These are phyloP conservation scores for Drosophila rufa DNA, from an alignment of 1,140 invertebrate genomes.

Conservation along the genomic window DNA sequence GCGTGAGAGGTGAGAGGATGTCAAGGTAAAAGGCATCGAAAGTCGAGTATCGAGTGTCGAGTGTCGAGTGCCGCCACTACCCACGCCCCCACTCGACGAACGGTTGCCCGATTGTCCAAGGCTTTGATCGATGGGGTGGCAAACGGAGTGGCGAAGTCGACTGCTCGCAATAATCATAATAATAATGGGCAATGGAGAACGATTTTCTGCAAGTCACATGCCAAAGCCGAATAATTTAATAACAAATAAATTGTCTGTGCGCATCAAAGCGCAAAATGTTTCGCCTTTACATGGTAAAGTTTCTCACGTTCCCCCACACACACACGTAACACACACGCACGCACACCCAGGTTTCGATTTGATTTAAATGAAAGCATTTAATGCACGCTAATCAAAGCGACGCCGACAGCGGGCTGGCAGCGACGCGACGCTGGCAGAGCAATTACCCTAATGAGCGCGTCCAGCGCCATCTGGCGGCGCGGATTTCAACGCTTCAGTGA, in stretches of 20 bases:
- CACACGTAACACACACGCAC: background rate
- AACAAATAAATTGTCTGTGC: conserved; percentile 80
- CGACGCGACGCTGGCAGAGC: conserved; percentile 50
- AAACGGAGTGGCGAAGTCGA: conserved; percentile 29
- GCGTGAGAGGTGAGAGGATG: conserved; percentile 19
- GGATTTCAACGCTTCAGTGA: conserved; percentile 78
- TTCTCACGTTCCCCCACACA: conserved; percentile 69
- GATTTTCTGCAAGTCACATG: conserved; percentile 73
- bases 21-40: conserved; percentile 51
- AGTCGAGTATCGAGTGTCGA: conserved; percentile 22
- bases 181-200: conserved; percentile 31
- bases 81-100: conserved; percentile 59
- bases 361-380: conserved; percentile 83
- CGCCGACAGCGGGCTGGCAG: conserved; percentile 29
- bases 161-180: conserved; percentile 43
- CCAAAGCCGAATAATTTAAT: conserved; percentile 77
- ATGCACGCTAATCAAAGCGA: conserved; percentile 81
- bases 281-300: conserved; percentile 70
- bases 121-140: conserved; percentile 63
- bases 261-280: conserved; percentile 76
- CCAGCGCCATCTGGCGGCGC: conserved; percentile 77
- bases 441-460: conserved; percentile 79
- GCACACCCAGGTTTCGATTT: conserved; percentile 55
- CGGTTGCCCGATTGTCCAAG: conserved; percentile 51
- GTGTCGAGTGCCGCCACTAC: conserved; percentile 45